Evolutionary conservation across 2,888 invertebrate genomes (phyloP).

Genomic region (Maniola hyperantus): DNA sequence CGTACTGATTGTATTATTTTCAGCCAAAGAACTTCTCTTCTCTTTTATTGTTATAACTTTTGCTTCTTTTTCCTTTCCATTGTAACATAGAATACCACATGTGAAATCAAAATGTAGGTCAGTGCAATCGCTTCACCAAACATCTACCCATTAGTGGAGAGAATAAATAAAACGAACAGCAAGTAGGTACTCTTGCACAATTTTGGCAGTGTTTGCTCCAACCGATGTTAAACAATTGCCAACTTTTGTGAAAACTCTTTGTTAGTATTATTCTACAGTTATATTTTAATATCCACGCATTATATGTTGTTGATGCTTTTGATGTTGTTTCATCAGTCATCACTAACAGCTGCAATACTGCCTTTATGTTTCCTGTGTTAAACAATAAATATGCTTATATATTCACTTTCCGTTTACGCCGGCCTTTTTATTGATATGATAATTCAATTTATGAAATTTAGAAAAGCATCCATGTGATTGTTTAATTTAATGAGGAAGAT

Average conservation of each 20-base stretch:
- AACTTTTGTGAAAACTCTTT: slow-evolving; percentile 28
- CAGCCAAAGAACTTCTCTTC: background rate
- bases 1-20: background rate
- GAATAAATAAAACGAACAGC: slow-evolving; percentile 33
- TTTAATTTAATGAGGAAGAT: too few relatives aligned
- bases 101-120: slow-evolving; percentile 23
- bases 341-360: background rate
- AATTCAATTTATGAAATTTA: too few relatives aligned
- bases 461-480: too few relatives aligned
- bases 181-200: slow-evolving; percentile 23
- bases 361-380: slow-evolving; percentile 5
- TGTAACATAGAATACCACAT: slow-evolving; percentile 14
- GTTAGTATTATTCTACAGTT: slow-evolving; percentile 13
- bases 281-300: slow-evolving; percentile 11
- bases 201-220: slow-evolving; percentile 30
- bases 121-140: slow-evolving; percentile 31
- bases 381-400: background rate
- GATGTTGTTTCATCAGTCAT: background rate
- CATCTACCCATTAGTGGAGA: slow-evolving; percentile 31
- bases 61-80: background rate
- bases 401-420: too few relatives aligned
- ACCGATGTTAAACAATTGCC: slow-evolving; percentile 22
- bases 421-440: background rate
- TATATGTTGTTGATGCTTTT: background rate
- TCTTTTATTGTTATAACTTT: background rate